Evolutionary conservation across 2,797 vertebrate species (phyloP).

Genomic region (Bradypus variegatus): DNA sequence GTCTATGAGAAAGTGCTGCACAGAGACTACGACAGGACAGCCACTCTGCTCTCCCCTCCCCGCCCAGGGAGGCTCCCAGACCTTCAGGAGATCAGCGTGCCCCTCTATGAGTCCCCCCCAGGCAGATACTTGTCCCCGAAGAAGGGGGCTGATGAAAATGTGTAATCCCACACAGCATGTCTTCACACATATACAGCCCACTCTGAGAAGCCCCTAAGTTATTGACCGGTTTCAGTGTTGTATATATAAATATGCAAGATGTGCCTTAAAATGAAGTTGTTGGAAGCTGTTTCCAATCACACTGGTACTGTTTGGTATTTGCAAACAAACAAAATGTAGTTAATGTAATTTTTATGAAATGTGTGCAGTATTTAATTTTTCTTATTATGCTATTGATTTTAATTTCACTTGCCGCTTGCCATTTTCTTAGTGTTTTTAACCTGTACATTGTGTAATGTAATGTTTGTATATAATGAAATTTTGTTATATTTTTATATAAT

Average conservation of each 20-base stretch:
- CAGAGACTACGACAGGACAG: slow-evolving; percentile 88
- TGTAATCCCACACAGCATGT: slow-evolving; percentile 64
- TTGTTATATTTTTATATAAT: slow-evolving; percentile 84
- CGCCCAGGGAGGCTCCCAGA: slow-evolving; percentile 89
- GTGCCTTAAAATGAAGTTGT: slow-evolving; percentile 74
- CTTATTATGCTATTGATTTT: slow-evolving; percentile 67
- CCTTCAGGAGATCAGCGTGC: slow-evolving; percentile 87
- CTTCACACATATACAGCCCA: slow-evolving; percentile 59
- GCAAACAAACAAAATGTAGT: slow-evolving; percentile 77
- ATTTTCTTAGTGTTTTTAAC: slow-evolving; percentile 80
- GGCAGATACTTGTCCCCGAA: slow-evolving; percentile 78
- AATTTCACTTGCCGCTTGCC: slow-evolving; percentile 73
- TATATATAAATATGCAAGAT: slow-evolving; percentile 71
- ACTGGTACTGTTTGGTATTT: slow-evolving; percentile 79
- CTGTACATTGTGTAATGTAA: slow-evolving; percentile 83
- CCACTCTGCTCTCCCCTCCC: slow-evolving; percentile 86
- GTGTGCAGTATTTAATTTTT: slow-evolving; percentile 80
- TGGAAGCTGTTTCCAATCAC: slow-evolving; percentile 77
- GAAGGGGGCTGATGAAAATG: slow-evolving; percentile 72
- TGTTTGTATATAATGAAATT: slow-evolving; percentile 83
- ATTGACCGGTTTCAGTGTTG: slow-evolving; percentile 72
- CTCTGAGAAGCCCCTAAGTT: slow-evolving; percentile 74
- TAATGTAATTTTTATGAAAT: slow-evolving; percentile 85
- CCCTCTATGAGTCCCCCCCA: slow-evolving; percentile 84
- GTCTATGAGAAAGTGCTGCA: slow-evolving; percentile 93